Evolutionary conservation across 2,113 vertebrate species (phyloP), one percentile per base, ranked within the genome.

Genomic region (Blennius ocellaris): DNA sequence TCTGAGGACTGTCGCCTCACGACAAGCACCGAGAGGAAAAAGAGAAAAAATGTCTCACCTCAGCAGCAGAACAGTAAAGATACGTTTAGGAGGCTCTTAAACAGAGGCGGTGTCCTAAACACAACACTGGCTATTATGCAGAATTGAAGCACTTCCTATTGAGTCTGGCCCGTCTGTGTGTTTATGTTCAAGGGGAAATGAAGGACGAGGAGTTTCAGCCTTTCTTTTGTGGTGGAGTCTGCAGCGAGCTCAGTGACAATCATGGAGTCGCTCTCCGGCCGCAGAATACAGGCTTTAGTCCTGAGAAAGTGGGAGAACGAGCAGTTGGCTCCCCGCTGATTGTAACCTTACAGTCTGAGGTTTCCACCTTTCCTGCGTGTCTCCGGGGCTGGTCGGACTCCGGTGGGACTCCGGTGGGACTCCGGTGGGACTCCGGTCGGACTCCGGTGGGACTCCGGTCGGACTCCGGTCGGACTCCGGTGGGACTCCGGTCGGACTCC

Each of bases 361-460:
- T 69, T 82, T 74, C 76, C 81, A 87, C 77, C 84, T 89, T 80
- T 43, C 73, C 74, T 53, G 69, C 69, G 58, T 79, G 68, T 47
- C 83, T 76, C 73, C 60, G 38, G 60, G 43, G 79, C 59, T 40
- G 71, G 66, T 60, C 79, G 81, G 84, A 69, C 67, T 77, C 50
- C 43, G 48, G 80, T 83, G 81, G 84, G 80, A n/a, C n/a, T n/a
- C n/a, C n/a, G n/a, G n/a, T n/a, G n/a, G n/a, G n/a, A n/a, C n/a
- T n/a, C n/a, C n/a, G n/a, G n/a, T n/a, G n/a, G n/a, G n/a, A n/a
- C n/a, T n/a, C n/a, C n/a, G n/a, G n/a, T n/a, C n/a, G n/a, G n/a
- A n/a, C n/a, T n/a, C n/a, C n/a, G n/a, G n/a, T n/a, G n/a, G n/a
- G n/a, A n/a, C n/a, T n/a, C n/a, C n/a, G n/a, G n/a, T n/a, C n/a